phyloP scores from a whole-genome alignment of 2,888 invertebrate genomes.

The Cephus runcator region DNA sequence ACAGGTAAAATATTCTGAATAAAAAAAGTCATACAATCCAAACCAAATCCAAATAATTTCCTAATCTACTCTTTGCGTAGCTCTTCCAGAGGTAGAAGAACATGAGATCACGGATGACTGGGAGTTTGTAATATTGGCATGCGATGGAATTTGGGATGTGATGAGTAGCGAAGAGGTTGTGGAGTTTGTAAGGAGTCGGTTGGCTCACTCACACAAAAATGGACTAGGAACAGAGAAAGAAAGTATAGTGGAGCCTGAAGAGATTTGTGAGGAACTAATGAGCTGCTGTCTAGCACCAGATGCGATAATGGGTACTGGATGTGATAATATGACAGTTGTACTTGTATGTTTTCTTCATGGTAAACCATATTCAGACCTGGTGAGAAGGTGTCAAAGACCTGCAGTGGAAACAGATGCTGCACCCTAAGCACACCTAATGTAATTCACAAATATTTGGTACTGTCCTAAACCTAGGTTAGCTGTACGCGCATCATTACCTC shows the following conservation, averaged over 20 bases:
- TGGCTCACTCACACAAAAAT: constrained; percentile 61
- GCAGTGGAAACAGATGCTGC: neutral
- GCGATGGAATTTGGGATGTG: constrained; percentile 99
- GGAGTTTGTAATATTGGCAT: constrained; percentile 97
- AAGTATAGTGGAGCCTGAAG: constrained; percentile 87
- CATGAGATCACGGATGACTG: constrained; percentile 86
- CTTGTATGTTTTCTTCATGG: constrained; percentile 82
- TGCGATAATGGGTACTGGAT: constrained; percentile 96
- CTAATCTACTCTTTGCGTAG: constrained; percentile 67
- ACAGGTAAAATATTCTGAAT: constrained; percentile 75
- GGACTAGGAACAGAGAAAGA: constrained; percentile 60
- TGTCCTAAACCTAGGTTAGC: neutral
- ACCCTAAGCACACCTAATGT: neutral
- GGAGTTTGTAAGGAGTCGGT: constrained; percentile 85
- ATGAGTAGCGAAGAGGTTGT: constrained; percentile 95
- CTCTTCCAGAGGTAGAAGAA: constrained; percentile 91
- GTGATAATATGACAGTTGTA: constrained; percentile 99
- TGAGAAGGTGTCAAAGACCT: constrained; percentile 50
- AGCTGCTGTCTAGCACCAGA: constrained; percentile 96
- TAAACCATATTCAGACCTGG: constrained; percentile 66
- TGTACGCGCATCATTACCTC: neutral
- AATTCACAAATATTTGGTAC: neutral
- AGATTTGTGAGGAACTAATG: constrained; percentile 96
- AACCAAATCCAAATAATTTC: neutral
- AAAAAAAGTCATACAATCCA: neutral